phyloP scores from a whole-genome alignment of 2,113 vertebrate species.

The Phrynosoma platyrhinos region DNA sequence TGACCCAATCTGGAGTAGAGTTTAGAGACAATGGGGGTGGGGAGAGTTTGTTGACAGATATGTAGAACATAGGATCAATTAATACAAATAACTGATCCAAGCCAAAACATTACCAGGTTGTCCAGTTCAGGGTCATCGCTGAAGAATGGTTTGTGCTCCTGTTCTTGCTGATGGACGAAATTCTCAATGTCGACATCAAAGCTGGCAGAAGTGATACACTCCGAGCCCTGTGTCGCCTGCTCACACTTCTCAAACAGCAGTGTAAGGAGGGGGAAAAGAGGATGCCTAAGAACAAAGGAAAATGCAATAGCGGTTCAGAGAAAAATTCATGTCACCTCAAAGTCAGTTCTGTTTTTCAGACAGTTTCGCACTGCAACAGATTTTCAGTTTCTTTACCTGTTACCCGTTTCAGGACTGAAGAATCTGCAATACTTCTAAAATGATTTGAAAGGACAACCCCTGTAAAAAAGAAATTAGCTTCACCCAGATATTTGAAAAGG shows the following conservation, averaged over 20 bases:
- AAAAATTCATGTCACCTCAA: neutral
- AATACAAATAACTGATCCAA: neutral
- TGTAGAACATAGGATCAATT: neutral
- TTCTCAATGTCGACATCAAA: constrained; percentile 99
- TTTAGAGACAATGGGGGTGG: neutral
- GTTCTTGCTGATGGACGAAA: constrained; percentile 98
- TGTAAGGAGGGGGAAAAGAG: constrained; percentile 94
- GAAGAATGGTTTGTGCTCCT: constrained; percentile 98
- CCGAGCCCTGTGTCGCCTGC: constrained; percentile 97
- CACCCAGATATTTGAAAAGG: neutral
- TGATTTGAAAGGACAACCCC: neutral
- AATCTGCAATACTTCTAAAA: neutral
- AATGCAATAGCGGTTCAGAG: neutral
- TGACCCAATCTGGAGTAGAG: neutral
- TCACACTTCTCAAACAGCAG: constrained; percentile 98
- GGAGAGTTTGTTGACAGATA: neutral
- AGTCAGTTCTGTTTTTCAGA: neutral
- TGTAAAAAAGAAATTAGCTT: neutral
- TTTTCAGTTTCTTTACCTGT: neutral
- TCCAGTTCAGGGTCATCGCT: constrained; percentile 97
- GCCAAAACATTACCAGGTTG: constrained; percentile 89
- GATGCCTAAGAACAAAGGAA: constrained; percentile 84
- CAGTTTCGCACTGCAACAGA: no score
- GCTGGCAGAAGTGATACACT: constrained; percentile 99
- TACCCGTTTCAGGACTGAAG: neutral